Evolutionary conservation across 2,113 vertebrate species (phyloP).

Genomic region (Rhabdomys dilectus): DNA sequence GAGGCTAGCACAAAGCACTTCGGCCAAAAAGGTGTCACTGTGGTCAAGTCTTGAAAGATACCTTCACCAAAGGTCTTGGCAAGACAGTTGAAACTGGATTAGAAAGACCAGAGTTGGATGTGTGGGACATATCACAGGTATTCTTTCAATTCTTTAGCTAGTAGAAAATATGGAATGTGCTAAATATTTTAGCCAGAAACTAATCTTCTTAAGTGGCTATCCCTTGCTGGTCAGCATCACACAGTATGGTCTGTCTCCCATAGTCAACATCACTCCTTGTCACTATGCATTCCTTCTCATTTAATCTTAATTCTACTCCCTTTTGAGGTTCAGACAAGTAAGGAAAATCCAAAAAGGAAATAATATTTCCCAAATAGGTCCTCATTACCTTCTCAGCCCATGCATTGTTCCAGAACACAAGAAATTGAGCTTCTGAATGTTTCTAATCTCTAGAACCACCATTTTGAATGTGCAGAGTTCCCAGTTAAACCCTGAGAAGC

Average conservation of each 20-base stretch:
- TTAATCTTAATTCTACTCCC: slow-evolving; percentile 17
- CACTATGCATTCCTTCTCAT: not conserved
- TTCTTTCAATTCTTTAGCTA: slow-evolving; percentile 41
- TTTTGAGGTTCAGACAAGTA: not conserved
- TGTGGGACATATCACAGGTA: not conserved
- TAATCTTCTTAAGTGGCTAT: slow-evolving; percentile 47
- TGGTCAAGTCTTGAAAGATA: not conserved
- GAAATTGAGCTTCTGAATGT: slow-evolving; percentile 25
- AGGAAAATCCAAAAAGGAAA: not conserved
- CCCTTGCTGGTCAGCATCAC: not conserved
- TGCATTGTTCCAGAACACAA: slow-evolving; percentile 8
- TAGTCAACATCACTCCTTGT: not conserved
- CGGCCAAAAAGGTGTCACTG: not conserved
- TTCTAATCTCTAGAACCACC: not conserved
- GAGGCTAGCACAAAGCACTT: not conserved
- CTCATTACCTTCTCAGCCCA: not conserved
- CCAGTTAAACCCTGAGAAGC: not conserved
- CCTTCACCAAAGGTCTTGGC: not conserved
- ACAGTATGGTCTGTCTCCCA: not conserved
- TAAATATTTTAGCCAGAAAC: slow-evolving; percentile 1
- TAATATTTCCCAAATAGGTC: not conserved
- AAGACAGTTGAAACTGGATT: not conserved
- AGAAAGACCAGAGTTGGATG: not conserved
- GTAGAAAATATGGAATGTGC: not conserved
- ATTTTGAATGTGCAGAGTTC: not conserved